phyloP scores from a whole-genome alignment of 2,113 vertebrate genomes.

The Craseonycteris thonglongyai region DNA sequence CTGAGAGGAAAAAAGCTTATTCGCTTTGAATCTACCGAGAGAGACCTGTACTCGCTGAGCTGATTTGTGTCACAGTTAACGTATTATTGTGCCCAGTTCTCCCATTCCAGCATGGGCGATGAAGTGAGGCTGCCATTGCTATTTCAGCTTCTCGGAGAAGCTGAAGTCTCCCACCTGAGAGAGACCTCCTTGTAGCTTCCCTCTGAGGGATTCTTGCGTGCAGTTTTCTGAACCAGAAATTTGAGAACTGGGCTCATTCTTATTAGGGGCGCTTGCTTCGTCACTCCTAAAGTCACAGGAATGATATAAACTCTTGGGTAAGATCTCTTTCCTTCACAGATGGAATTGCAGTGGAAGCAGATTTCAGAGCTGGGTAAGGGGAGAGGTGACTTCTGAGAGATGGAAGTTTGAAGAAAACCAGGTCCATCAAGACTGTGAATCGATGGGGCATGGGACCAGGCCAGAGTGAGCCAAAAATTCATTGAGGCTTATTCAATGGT shows the following conservation, averaged over 20 bases:
- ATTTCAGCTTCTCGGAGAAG: not conserved
- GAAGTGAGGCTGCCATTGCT: not conserved
- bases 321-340: not conserved
- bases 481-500: not conserved
- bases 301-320: not conserved
- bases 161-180: not conserved
- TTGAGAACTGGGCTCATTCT: not conserved
- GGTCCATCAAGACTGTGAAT: not conserved
- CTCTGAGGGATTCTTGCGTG: not conserved
- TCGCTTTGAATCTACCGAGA: not conserved
- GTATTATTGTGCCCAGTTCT: not conserved
- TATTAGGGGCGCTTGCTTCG: not conserved
- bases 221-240: not conserved
- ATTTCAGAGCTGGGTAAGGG: not conserved
- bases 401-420: not conserved
- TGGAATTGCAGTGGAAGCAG: not conserved
- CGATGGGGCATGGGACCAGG: accelerated
- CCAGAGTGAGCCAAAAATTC: not conserved
- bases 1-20: not conserved
- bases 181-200: not conserved
- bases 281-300: not conserved
- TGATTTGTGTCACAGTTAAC: not conserved
- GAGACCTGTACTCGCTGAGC: not conserved
- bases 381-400: not conserved
- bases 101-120: not conserved